Base-by-base conservation (phyloP, 2,888 invertebrate genomes). In the Cheilosia pagana region DNA sequence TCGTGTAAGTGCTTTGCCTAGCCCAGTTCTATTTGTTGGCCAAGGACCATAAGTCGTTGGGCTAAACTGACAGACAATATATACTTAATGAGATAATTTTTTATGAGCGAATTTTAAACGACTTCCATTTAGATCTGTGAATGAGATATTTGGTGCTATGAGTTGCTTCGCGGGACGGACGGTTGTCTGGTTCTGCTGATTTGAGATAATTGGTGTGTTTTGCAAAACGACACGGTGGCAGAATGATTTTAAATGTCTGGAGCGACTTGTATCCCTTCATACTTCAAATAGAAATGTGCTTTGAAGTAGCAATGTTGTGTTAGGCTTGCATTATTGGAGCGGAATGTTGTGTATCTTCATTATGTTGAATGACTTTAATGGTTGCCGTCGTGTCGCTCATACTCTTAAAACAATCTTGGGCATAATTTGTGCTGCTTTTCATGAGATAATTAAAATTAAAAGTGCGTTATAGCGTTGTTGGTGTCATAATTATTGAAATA, bases 201-300 rank as follows among this genome's bases (percentile, higher is more conserved):
- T 43, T 43, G 53, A 72, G 71, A 72, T 62, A 53, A 72, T 62
- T 62, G 28, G 7, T 71, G 25, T 59, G 31, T 60, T 60, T 31
- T 72, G 62, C 52, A 71, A 60, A 28, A n/a, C 35, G 70, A 50
- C 50, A 45, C 16, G 35, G 35, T 35, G 35, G 12, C 28, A 28
- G 8, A 8, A 3, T 35, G 12, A 12, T 35, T 35, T 35, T 12
- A 35, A 35, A 12, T 3, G 35, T 10, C 35, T 35, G 35, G 3
- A 12, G 12, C 12, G 35, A 3, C 1, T 10, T 35, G 12, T 10
- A 0, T 35, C 3, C 12, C 3, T 35, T 12, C 35, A 35, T 35
- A 35, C 35, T 35, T 35, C 12, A 35, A 35, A 35, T 12, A 12
- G 35, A 35, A 35, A 35, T 12, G 35, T 35, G 3, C 35, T 35